Evolutionary conservation across 2,888 invertebrate genomes (phyloP), one percentile per base, ranked within the genome.

Genomic region (Eristalis tenax): DNA sequence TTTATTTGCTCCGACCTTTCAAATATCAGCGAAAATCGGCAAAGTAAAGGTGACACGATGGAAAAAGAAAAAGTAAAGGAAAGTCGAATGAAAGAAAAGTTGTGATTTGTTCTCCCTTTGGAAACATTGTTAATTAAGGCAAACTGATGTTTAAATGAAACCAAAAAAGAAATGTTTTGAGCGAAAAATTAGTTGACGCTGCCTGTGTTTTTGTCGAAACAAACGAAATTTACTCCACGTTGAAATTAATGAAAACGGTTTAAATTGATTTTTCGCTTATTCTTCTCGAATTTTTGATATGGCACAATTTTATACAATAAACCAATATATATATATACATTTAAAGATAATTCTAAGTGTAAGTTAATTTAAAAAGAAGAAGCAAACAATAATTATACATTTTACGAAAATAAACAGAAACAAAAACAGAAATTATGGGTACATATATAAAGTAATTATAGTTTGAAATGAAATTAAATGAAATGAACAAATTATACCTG

Each of bases 191-290:
- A 61, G 63, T 65, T 65, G 32, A 32, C 26, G n/a, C 59, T 61
- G 61, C 74, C 68, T 61, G 23, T 13, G 59, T 69, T 43, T n/a
- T 61, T 76, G 32, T 59, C 32, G 26, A 43, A 63, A 63, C 4
- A 50, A n/a, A 73, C 59, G 65, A 64, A 64, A 82, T 32, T 1
- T 28, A 43, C 13, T 65, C 22, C 59, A 5, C n/a, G 59, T 23
- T 59, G 26, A 28, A 26, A 18, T 35, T 3, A 18, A 50, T 10
- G 10, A 15, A 74, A 56, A 63, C 23, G 59, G 59, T 43, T 66
- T 70, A 57, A 70, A 78, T 68, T 81, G 63, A 75, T 81, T 81
- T 83, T 73, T 83, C 98, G 92, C 97, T 97, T 84, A 95, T 95
- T 92, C 97, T 97, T 35, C 99, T 94, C 76, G 76, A 82, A 82